Conservation (phyloP, 2,888 invertebrate genomes). For the Hydroisotoma schaefferi region DNA sequence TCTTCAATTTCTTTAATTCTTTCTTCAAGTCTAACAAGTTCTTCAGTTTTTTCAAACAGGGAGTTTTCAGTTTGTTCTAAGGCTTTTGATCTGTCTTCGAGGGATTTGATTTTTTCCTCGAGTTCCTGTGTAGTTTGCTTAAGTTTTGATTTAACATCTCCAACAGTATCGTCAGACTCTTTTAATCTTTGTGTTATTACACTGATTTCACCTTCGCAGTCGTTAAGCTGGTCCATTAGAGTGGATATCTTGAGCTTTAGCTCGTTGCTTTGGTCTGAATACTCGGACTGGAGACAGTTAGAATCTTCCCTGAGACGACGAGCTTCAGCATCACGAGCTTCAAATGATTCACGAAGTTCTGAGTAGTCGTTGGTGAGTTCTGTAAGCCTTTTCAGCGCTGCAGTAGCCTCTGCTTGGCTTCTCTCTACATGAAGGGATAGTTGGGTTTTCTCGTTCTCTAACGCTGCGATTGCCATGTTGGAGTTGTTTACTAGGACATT, state of each 20-base stretch:
- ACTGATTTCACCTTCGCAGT: constrained; percentile 29
- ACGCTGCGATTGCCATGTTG: background rate
- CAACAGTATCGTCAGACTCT: constrained; percentile 21
- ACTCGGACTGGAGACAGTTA: constrained; percentile 26
- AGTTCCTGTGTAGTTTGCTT: background rate
- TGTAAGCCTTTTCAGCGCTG: background rate
- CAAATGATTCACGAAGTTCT: constrained; percentile 20
- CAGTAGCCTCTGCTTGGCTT: background rate
- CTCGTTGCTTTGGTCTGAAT: constrained; percentile 22
- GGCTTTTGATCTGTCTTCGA: constrained; percentile 61
- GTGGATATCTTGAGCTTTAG: constrained; percentile 31
- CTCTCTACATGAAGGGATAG: background rate
- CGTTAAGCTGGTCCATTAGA: constrained; percentile 35
- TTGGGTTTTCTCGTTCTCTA: constrained; percentile 6
- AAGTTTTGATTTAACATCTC: background rate
- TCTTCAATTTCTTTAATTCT: constrained; percentile 23
- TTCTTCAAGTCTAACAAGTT: constrained; percentile 28
- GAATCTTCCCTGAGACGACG: constrained; percentile 26
- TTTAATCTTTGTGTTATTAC: constrained; percentile 29
- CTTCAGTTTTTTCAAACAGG: constrained; percentile 38
- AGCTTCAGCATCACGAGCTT: constrained; percentile 21
- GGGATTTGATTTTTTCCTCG: constrained; percentile 59
- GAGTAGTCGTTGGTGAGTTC: background rate
- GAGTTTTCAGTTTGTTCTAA: constrained; percentile 57
- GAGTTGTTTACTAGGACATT: background rate